Evolutionary conservation across 2,888 invertebrate genomes (phyloP).

Genomic region (Chloroclystis v-ata): DNA sequence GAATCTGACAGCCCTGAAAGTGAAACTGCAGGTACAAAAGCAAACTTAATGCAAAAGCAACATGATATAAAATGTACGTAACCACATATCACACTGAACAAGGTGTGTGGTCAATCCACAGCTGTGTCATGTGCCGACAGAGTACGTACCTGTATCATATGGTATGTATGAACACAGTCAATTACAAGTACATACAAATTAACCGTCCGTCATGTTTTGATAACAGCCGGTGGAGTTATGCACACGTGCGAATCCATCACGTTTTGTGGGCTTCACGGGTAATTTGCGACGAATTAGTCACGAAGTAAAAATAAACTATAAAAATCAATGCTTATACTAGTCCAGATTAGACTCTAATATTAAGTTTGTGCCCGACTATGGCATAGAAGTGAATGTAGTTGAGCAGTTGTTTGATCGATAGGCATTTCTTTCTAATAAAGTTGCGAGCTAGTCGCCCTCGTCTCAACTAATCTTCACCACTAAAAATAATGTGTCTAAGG

Average conservation of each 20-base stretch:
- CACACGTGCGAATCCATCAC: slow-evolving; percentile 26
- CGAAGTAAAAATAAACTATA: slow-evolving; percentile 11
- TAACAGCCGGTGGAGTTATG: slow-evolving; percentile 19
- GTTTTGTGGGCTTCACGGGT: slow-evolving; percentile 31
- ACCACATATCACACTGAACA: slow-evolving; percentile 43
- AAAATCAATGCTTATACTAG: slow-evolving; percentile 4
- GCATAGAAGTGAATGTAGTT: not conserved
- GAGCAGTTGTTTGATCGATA: slow-evolving; percentile 8
- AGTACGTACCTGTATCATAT: slow-evolving; percentile 5
- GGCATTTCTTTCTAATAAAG: slow-evolving; percentile 5
- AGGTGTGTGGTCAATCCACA: slow-evolving; percentile 57
- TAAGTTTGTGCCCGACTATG: too few species aligned
- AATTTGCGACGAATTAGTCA: slow-evolving; percentile 30
- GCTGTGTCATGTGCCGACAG: slow-evolving; percentile 35
- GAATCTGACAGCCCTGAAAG: slow-evolving; percentile 30
- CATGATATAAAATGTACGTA: slow-evolving; percentile 27
- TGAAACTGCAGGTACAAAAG: not conserved
- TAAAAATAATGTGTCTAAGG: not conserved
- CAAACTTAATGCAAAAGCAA: slow-evolving; percentile 14
- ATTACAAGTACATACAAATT: slow-evolving; percentile 18
- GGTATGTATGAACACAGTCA: slow-evolving; percentile 11
- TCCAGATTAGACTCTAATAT: too few species aligned
- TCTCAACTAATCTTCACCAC: not conserved
- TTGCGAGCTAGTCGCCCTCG: not conserved
- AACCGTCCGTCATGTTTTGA: slow-evolving; percentile 21